Evolutionary conservation across 2,113 vertebrate genomes (phyloP).

Genomic region (Gavia stellata): DNA sequence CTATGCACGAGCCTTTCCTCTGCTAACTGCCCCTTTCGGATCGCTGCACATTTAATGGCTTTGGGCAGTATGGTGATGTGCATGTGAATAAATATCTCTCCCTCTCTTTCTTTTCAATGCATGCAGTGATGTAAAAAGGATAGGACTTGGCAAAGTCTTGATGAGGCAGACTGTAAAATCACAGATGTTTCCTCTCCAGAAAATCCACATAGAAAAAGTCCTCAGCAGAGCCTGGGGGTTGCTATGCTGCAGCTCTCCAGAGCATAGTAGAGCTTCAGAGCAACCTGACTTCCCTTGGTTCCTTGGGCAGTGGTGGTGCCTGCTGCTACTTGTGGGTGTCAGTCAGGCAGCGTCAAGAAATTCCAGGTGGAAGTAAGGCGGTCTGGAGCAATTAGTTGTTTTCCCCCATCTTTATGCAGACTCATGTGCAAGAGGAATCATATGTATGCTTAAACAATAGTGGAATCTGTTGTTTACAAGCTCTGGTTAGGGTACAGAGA

Average conservation of each 20-base stretch:
- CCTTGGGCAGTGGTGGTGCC: background rate
- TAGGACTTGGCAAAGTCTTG: background rate
- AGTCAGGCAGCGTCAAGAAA: background rate
- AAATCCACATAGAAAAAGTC: background rate
- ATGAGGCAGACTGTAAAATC: constrained; percentile 32
- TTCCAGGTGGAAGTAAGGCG: background rate
- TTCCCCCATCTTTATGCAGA: background rate
- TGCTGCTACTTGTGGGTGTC: background rate
- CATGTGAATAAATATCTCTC: constrained; percentile 36
- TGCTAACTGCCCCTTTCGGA: background rate
- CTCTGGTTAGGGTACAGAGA: background rate
- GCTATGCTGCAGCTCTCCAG: background rate
- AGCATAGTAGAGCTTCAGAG: background rate
- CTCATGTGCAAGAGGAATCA: background rate
- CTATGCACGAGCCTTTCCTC: constrained; percentile 31
- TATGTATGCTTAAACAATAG: background rate
- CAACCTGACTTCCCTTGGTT: background rate
- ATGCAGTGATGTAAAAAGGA: constrained; percentile 31
- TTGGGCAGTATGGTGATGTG: constrained; percentile 20
- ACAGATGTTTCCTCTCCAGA: background rate
- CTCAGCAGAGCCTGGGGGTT: background rate
- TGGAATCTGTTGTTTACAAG: background rate
- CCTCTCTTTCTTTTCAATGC: background rate
- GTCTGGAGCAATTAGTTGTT: background rate
- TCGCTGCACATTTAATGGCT: constrained; percentile 17